Evolutionary conservation across 1,140 invertebrate species (phyloP).

Genomic region (Drosophila novamexicana): DNA sequence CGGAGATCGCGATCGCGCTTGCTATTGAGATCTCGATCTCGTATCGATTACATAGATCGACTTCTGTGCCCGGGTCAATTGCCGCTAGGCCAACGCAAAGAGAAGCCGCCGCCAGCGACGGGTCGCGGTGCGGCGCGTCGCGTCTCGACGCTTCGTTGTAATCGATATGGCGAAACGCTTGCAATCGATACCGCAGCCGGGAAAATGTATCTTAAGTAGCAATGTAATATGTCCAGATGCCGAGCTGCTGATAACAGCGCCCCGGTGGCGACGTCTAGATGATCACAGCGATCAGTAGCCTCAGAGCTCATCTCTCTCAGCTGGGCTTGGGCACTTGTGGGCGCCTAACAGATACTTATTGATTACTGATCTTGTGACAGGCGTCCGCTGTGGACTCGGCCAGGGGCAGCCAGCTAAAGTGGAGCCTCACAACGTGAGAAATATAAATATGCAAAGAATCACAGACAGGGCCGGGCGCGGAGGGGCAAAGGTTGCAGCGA

Average conservation of each 20-base stretch:
- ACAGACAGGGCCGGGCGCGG: slow-evolving; percentile 3
- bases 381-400: slow-evolving; percentile 27
- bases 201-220: slow-evolving; percentile 76
- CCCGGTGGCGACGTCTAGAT: slow-evolving; percentile 46
- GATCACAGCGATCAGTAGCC: slow-evolving; percentile 56
- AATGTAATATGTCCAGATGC: slow-evolving; percentile 74
- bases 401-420: slow-evolving; percentile 40
- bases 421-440: slow-evolving; percentile 72
- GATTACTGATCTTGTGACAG: slow-evolving; percentile 52
- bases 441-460: slow-evolving; percentile 65
- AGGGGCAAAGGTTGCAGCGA: slow-evolving; percentile 25
- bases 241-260: slow-evolving; percentile 68
- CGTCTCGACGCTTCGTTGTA: slow-evolving; percentile 38
- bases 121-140: neutral
- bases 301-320: neutral
- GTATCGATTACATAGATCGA: slow-evolving; percentile 80
- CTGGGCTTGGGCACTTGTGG: slow-evolving; percentile 51
- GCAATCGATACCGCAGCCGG: slow-evolving; percentile 40
- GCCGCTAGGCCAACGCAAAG: slow-evolving; percentile 43
- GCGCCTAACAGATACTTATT: slow-evolving; percentile 51
- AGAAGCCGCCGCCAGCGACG: slow-evolving; percentile 25
- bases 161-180: slow-evolving; percentile 69
- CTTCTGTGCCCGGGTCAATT: slow-evolving; percentile 79
- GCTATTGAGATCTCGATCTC: slow-evolving; percentile 8
- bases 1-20: slow-evolving; percentile 41